phyloP scores from a whole-genome alignment of 2,888 invertebrate genomes.

The Druceiella hillmani region DNA sequence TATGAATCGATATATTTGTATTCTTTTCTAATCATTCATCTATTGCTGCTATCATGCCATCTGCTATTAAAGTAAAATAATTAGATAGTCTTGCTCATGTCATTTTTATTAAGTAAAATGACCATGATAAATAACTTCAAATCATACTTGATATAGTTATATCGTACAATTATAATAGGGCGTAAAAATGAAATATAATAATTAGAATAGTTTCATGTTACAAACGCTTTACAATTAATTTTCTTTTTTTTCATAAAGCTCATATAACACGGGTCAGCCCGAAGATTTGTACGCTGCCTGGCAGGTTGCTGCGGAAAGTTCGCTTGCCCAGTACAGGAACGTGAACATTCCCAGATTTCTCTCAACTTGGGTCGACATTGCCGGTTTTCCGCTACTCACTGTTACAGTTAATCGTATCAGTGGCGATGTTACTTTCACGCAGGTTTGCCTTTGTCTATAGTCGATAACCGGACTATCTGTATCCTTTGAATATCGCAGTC shows the following conservation, averaged over 20 bases:
- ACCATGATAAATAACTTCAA: no score
- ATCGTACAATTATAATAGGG: no score
- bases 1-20: background rate
- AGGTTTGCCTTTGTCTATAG: conserved; percentile 29
- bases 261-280: conserved; percentile 44
- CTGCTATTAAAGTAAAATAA: background rate
- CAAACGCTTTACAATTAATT: no score
- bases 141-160: no score
- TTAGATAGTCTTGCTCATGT: background rate
- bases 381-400: conserved; percentile 39
- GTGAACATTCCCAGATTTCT: conserved; percentile 32
- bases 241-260: conserved; percentile 28
- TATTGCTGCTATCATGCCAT: background rate
- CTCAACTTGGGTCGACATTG: conserved; percentile 39
- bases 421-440: conserved; percentile 32
- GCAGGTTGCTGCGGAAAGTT: conserved; percentile 29
- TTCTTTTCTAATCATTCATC: background rate
- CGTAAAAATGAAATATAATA: background rate
- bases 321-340: conserved; percentile 32
- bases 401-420: conserved; percentile 36
- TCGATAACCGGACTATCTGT: conserved; percentile 2
- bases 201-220: no score
- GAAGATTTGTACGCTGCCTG: conserved; percentile 43
- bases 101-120: no score
- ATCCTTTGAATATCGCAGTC: no score